Percentiles rank a stretch among this genome's conserved stretches.
These are phyloP conservation scores for Enteromius anoplus DNA, from an alignment of 2,797 vertebrate genomes.

Conservation along the genomic window DNA sequence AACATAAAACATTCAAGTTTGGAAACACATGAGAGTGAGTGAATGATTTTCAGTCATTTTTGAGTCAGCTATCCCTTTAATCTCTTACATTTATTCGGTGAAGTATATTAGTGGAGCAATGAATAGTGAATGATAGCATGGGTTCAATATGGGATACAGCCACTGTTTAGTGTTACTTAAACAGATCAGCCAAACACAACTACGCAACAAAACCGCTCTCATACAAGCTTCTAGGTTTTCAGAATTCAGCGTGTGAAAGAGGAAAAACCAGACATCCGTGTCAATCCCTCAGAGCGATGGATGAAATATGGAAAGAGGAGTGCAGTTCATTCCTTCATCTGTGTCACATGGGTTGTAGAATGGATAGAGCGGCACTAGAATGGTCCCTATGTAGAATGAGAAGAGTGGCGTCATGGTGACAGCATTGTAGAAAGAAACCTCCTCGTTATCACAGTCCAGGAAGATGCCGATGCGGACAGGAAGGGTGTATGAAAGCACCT, in stretches of 20 bases:
- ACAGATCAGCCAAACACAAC: not conserved
- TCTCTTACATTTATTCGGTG: not conserved
- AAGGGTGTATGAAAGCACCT: slow-evolving; percentile 63
- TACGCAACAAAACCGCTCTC: not conserved
- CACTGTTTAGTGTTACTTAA: not conserved
- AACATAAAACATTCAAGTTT: not conserved
- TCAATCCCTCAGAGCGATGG: slow-evolving; percentile 68
- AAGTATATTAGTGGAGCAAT: not conserved
- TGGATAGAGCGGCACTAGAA: slow-evolving; percentile 70
- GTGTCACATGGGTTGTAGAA: slow-evolving; percentile 80
- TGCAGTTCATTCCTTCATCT: slow-evolving; percentile 73
- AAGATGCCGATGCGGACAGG: slow-evolving; percentile 76
- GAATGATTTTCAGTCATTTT: not conserved
- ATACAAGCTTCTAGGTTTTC: not conserved
- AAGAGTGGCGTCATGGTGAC: slow-evolving; percentile 77
- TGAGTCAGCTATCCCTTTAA: not conserved
- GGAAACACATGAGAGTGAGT: not conserved
- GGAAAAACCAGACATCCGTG: not conserved
- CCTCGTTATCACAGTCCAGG: slow-evolving; percentile 77
- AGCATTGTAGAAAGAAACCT: slow-evolving; percentile 80
- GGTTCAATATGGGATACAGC: not conserved
- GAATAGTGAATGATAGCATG: not conserved
- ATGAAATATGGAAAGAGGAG: slow-evolving; percentile 69
- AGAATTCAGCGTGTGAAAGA: not conserved
- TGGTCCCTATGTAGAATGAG: slow-evolving; percentile 71